Evolutionary conservation across 2,113 vertebrate species (phyloP), one percentile per base, ranked within the genome.

Genomic region (Bolborhynchus lineola): DNA sequence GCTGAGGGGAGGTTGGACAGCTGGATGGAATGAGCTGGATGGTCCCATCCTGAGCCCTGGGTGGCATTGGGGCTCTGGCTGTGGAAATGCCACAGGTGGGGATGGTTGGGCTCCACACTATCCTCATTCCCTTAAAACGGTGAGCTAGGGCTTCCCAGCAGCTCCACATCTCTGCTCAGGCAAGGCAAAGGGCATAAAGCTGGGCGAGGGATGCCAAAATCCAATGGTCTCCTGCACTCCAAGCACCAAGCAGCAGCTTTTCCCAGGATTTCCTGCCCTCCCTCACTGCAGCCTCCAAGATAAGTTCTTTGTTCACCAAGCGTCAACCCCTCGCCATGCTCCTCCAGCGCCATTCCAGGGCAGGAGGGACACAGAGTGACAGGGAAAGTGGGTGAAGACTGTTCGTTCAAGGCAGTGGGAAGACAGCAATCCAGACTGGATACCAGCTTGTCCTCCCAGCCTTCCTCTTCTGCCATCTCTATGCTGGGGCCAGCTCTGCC

Each of bases 101-200:
- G 74, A 82, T 1, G 3, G 59, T 55, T 0, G 0, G 21, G 71
- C 70, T 41, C 62, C 50, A 24, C 7, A 1, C 57, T 8, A 3
- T 29, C 41, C 42, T 75, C 8, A 0, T 14, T 60, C 35, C 89
- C 86, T 52, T 78, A 62, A 16, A 20, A 49, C 0, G 16, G 52
- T 2, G 59, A 46, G 49, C 3, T 2, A 82, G 72, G 72, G 69
- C 77, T 68, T 47, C 69, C 86, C 74, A 81, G 82, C 59, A 93
- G 80, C 86, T 86, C 88, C 76, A 47, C 0, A 0, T 33, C 82
- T 67, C 82, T 23, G n/a, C 25, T 25, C 41, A 16, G 82, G 70
- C 52, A 68, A 60, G 55, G 50, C 39, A 7, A 9, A 70, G 39
- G 0, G 0, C 21, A 18, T 41, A 12, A 44, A 82, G n/a, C 37